Conservation (phyloP, 2,113 vertebrate genomes). For the Daboia siamensis region DNA sequence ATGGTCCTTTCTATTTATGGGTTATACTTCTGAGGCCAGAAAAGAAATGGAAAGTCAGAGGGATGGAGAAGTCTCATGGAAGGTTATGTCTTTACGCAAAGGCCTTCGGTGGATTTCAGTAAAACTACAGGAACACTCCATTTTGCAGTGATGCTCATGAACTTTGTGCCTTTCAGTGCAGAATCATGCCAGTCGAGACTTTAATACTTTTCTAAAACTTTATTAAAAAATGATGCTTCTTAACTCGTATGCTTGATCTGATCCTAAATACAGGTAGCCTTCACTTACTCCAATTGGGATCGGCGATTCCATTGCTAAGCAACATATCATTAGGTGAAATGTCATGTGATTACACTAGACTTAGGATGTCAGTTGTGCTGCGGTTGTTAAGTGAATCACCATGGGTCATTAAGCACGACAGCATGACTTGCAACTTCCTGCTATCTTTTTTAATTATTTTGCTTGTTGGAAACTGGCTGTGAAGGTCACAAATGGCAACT, state of each 20-base stretch:
- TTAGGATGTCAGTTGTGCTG: background rate
- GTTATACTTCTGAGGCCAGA: constrained; percentile 24
- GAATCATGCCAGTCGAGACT: background rate
- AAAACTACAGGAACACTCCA: background rate
- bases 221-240: background rate
- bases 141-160: background rate
- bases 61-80: background rate
- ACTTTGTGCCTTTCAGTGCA: background rate
- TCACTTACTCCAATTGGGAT: background rate
- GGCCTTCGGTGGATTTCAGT: background rate
- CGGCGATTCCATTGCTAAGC: background rate
- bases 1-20: constrained; percentile 51
- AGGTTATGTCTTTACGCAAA: background rate
- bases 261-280: background rate
- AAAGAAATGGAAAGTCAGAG: background rate
- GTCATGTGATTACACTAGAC: background rate
- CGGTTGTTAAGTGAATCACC: background rate
- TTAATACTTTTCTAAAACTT: background rate
- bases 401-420: background rate
- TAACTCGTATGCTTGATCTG: background rate
- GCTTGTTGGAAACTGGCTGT: background rate
- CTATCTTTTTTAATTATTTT: background rate
- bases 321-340: background rate
- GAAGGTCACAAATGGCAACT: background rate
- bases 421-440: background rate